Conservation (phyloP, 1,140 invertebrate species). For the Dreissena polymorpha region DNA sequence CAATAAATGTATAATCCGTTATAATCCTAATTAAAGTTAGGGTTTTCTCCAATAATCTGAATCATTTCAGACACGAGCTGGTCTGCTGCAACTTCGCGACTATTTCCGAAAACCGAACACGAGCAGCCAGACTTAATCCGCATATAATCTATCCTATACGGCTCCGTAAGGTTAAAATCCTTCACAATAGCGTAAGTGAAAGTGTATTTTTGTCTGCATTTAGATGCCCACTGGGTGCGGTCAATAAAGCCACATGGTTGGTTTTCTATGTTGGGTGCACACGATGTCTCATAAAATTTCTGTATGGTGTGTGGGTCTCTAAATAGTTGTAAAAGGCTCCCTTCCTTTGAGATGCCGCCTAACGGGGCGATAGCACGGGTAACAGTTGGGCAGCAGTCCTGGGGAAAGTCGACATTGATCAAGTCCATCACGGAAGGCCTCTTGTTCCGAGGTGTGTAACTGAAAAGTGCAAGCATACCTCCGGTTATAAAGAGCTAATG, state of each 20-base stretch:
- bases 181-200: slow-evolving; percentile 90
- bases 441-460: too few species aligned
- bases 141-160: slow-evolving; percentile 91
- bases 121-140: slow-evolving; percentile 90
- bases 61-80: too few species aligned
- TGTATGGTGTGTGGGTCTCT: slow-evolving; percentile 82
- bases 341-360: slow-evolving; percentile 87
- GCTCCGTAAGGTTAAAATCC: slow-evolving; percentile 78
- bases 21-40: too few species aligned
- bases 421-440: too few species aligned
- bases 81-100: too few species aligned
- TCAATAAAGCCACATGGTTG: slow-evolving; percentile 89
- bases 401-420: background rate
- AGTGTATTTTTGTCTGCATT: slow-evolving; percentile 91
- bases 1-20: background rate
- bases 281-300: slow-evolving; percentile 90
- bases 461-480: too few species aligned
- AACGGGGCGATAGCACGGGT: slow-evolving; percentile 88
- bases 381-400: slow-evolving; percentile 89
- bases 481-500: too few species aligned
- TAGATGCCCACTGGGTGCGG: slow-evolving; percentile 84
- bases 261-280: slow-evolving; percentile 85
- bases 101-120: slow-evolving; percentile 79
- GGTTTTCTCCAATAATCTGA: too few species aligned
- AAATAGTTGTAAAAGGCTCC: slow-evolving; percentile 88